Percentiles rank a stretch among this genome's conserved stretches.
phyloP scores from a whole-genome alignment of 1,140 invertebrate genomes.

The Cephus cinctus region DNA sequence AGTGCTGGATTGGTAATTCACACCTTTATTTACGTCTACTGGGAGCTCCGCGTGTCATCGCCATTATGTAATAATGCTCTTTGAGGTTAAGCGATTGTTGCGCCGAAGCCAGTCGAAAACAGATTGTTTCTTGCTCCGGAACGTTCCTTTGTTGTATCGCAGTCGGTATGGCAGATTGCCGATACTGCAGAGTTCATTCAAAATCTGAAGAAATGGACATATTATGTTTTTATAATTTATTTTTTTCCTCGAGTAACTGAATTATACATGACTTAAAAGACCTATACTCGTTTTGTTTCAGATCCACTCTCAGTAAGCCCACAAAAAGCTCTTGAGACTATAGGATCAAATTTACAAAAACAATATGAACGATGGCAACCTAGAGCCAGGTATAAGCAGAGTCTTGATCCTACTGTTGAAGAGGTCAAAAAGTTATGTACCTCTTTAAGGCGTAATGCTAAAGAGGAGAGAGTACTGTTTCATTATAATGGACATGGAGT shows the following conservation, averaged over 20 bases:
- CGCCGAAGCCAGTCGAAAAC: neutral
- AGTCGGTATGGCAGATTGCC: slow-evolving; percentile 5
- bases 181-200: neutral
- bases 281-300: slow-evolving; percentile 36
- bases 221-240: neutral
- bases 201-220: neutral
- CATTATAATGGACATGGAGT: slow-evolving; percentile 99
- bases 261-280: too few species aligned
- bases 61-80: slow-evolving; percentile 26
- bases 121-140: neutral
- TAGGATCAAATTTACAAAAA: slow-evolving; percentile 89
- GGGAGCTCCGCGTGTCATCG: slow-evolving; percentile 7
- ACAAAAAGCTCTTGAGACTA: slow-evolving; percentile 91
- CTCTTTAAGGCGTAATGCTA: slow-evolving; percentile 94
- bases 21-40: slow-evolving; percentile 18
- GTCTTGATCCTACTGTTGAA: slow-evolving; percentile 94
- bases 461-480: slow-evolving; percentile 97
- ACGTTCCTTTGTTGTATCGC: too few species aligned
- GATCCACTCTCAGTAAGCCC: slow-evolving; percentile 83
- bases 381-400: slow-evolving; percentile 92
- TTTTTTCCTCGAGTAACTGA: too few species aligned
- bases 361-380: slow-evolving; percentile 99
- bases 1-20: slow-evolving; percentile 93
- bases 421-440: slow-evolving; percentile 97
- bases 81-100: slow-evolving; percentile 26